Percentiles rank a stretch among this genome's conserved stretches.
phyloP scores from a whole-genome alignment of 53 echinoderm and acorn worm genomes.

The Henricia sp. region DNA sequence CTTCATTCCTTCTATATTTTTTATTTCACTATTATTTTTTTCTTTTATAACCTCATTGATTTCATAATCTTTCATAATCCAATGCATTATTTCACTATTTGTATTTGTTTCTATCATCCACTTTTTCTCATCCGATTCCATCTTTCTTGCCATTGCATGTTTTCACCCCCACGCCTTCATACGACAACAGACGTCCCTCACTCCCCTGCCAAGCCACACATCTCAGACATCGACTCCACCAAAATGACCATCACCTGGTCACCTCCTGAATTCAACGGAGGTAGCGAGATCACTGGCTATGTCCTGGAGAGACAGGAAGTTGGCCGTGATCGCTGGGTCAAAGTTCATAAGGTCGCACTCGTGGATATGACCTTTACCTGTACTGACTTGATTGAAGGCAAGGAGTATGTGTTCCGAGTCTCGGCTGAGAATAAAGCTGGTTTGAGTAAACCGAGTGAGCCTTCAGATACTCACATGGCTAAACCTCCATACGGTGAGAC shows the following conservation, averaged over 20 bases:
- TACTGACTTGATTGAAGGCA: constrained; percentile 88
- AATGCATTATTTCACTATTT: neutral
- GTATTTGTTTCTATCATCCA: neutral
- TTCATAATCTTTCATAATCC: no score
- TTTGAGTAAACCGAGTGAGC: constrained; percentile 93
- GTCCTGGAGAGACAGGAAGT: constrained; percentile 89
- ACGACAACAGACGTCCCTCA: constrained; percentile 82
- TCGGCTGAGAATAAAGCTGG: constrained; percentile 93
- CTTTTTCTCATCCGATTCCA: neutral
- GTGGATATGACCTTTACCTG: constrained; percentile 75
- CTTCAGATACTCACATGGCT: constrained; percentile 78
- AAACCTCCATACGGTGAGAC: constrained; percentile 97
- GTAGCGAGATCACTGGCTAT: constrained; percentile 88
- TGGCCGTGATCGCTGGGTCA: constrained; percentile 80
- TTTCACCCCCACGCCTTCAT: neutral
- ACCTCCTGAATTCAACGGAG: constrained; percentile 89
- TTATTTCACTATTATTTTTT: no score
- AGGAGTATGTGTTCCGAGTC: constrained; percentile 82
- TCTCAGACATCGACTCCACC: constrained; percentile 85
- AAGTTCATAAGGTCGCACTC: constrained; percentile 75
- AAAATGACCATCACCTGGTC: constrained; percentile 93
- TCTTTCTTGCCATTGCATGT: constrained; percentile 6
- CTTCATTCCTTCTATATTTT: no score
- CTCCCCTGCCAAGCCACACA: constrained; percentile 84
- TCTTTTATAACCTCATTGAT: neutral